These are phyloP conservation scores for Pitangus sulphuratus DNA, from an alignment of 2,797 vertebrate species.

Conservation along the genomic window DNA sequence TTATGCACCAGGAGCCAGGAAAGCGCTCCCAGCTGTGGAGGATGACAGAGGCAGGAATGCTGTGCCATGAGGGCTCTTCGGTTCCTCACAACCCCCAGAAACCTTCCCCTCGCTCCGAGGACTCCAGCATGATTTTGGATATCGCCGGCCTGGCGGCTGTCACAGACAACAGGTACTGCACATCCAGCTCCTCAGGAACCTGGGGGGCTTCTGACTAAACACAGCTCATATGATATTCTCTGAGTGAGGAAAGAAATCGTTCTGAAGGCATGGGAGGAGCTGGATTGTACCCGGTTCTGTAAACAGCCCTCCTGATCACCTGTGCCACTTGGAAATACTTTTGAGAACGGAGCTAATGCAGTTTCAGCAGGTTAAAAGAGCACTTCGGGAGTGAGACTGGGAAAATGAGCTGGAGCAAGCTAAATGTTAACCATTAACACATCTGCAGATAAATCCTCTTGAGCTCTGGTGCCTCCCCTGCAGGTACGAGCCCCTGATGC, in stretches of 20 bases:
- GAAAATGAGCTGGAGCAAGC: neutral
- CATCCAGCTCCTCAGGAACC: neutral
- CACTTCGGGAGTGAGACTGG: neutral
- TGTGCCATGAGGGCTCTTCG: slow-evolving; percentile 96
- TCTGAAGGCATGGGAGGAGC: neutral
- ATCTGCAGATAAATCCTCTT: neutral
- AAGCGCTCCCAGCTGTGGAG: slow-evolving; percentile 98
- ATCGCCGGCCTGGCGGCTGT: slow-evolving; percentile 95
- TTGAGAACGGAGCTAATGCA: neutral
- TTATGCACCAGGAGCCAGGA: slow-evolving; percentile 87
- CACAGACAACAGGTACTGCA: slow-evolving; percentile 89
- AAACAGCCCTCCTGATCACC: neutral
- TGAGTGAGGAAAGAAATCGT: neutral
- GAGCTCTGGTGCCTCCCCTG: neutral
- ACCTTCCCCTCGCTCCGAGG: slow-evolving; percentile 82
- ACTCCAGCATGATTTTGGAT: slow-evolving; percentile 90
- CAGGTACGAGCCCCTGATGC: slow-evolving; percentile 94
- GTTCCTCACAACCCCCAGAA: slow-evolving; percentile 91
- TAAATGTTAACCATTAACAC: neutral
- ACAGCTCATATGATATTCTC: neutral
- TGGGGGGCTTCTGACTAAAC: neutral
- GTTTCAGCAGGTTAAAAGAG: neutral
- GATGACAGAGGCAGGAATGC: slow-evolving; percentile 89
- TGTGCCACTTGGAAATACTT: neutral
- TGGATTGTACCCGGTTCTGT: neutral